A percentile compares a stretch with the other conserved stretches of the same genome.
These are phyloP conservation scores for Nycticryphes semicollaris DNA, from an alignment of 2,113 vertebrate species.

Conservation along the genomic window DNA sequence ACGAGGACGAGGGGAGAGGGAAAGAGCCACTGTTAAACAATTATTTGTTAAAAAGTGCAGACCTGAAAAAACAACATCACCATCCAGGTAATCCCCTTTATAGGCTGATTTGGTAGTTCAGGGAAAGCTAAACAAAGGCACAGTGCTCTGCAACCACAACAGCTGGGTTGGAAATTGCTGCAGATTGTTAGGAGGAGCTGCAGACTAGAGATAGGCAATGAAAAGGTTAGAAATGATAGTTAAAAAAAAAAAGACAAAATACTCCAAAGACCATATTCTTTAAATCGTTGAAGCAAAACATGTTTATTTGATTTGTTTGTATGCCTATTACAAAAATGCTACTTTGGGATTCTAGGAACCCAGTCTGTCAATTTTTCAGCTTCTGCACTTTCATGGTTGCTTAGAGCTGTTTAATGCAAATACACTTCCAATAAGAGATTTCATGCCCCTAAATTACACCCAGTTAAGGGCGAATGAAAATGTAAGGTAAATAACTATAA, in stretches of 20 bases:
- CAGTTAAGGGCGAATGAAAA: slow-evolving; percentile 87
- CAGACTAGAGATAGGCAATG: slow-evolving; percentile 74
- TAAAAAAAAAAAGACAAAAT: slow-evolving; percentile 69
- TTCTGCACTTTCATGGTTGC: slow-evolving; percentile 84
- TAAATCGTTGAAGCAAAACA: slow-evolving; percentile 83
- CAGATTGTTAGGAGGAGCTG: slow-evolving; percentile 76
- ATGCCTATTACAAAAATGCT: slow-evolving; percentile 84
- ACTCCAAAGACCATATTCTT: slow-evolving; percentile 83
- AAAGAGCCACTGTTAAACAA: neutral
- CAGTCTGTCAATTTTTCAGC: slow-evolving; percentile 85
- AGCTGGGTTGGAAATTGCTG: slow-evolving; percentile 74
- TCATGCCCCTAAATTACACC: slow-evolving; percentile 87
- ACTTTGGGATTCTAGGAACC: slow-evolving; percentile 84
- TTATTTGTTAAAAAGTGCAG: slow-evolving; percentile 40
- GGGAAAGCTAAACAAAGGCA: slow-evolving; percentile 69
- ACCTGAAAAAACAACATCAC: slow-evolving; percentile 55
- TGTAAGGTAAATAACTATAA: slow-evolving; percentile 89
- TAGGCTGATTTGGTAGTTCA: slow-evolving; percentile 58
- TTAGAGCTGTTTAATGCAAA: slow-evolving; percentile 87
- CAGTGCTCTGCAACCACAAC: slow-evolving; percentile 44
- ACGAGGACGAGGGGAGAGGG: no score
- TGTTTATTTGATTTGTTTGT: slow-evolving; percentile 88
- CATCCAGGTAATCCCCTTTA: slow-evolving; percentile 74
- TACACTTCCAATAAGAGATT: slow-evolving; percentile 87
- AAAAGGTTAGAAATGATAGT: slow-evolving; percentile 80